A percentile compares a stretch with the other conserved stretches of the same genome.
phyloP scores from a whole-genome alignment of 2,888 invertebrate genomes.

The Prosapia bicincta region DNA sequence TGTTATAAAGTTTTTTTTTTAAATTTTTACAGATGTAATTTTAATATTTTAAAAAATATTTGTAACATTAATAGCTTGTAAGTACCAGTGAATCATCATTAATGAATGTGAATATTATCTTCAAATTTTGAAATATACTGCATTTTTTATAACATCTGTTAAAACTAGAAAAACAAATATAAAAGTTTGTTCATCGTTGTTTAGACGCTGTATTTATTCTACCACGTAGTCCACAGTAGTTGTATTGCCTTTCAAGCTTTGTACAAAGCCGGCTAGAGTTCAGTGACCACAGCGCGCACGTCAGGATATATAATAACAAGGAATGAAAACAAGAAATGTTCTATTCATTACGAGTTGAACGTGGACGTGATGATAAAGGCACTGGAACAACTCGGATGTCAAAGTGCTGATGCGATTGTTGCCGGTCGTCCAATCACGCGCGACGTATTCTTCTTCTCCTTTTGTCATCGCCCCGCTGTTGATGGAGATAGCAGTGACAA shows the following conservation, averaged over 20 bases:
- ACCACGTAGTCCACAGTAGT: background rate
- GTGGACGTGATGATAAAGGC: background rate
- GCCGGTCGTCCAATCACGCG: background rate
- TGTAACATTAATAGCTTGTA: no score
- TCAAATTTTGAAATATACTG: no score
- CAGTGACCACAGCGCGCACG: background rate
- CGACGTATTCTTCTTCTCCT: background rate
- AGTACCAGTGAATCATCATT: no score
- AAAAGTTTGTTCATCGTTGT: no score
- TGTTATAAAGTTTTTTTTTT: no score
- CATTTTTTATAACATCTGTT: no score
- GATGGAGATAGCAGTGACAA: background rate
- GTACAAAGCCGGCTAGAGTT: background rate
- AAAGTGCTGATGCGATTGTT: background rate
- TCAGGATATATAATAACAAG: background rate
- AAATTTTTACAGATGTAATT: no score
- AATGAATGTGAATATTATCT: no score
- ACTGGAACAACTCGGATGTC: background rate
- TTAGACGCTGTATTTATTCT: background rate
- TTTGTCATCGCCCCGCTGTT: background rate
- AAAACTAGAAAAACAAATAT: no score
- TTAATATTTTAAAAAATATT: no score
- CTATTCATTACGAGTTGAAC: background rate
- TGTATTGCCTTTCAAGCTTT: background rate
- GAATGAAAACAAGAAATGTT: constrained; percentile 2